Percentiles rank a stretch among this genome's conserved stretches.
phyloP scores from a whole-genome alignment of 2,888 invertebrate species.

The Cremastobaeus sp. region DNA sequence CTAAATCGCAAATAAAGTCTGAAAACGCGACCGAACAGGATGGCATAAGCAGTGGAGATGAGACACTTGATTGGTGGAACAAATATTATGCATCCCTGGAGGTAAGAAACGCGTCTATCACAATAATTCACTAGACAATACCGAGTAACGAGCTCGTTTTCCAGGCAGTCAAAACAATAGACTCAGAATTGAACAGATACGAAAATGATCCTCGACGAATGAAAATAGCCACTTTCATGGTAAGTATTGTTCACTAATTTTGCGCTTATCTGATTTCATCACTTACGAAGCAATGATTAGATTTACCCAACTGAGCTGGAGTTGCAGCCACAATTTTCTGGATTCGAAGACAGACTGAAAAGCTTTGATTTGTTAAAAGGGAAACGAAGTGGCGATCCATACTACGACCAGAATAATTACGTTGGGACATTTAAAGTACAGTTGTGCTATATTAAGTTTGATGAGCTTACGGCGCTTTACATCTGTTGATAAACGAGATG shows the following conservation, averaged over 20 bases:
- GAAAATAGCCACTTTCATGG: constrained; percentile 71
- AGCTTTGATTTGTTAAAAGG: constrained; percentile 83
- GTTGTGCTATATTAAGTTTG: too few species aligned
- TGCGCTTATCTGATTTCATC: constrained; percentile 38
- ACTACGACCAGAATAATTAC: constrained; percentile 78
- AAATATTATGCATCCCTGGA: constrained; percentile 80
- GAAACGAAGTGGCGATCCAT: constrained; percentile 79
- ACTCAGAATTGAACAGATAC: constrained; percentile 40
- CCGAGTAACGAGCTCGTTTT: constrained; percentile 50
- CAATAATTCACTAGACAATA: constrained; percentile 34
- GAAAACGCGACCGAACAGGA: constrained; percentile 37
- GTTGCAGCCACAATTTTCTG: constrained; percentile 82
- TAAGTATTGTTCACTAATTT: constrained; percentile 59
- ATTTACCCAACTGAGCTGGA: constrained; percentile 85
- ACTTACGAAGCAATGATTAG: constrained; percentile 70
- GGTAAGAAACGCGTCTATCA: constrained; percentile 63
- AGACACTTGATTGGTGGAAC: constrained; percentile 80
- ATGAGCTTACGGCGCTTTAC: too few species aligned
- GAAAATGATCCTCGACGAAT: constrained; percentile 22
- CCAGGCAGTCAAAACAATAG: constrained; percentile 68
- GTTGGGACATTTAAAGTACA: constrained; percentile 79
- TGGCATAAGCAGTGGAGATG: constrained; percentile 70
- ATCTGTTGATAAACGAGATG: background rate
- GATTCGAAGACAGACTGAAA: constrained; percentile 84
- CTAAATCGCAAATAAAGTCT: constrained; percentile 11